Base-by-base conservation (phyloP, 2,113 vertebrate species). In the Elephantulus edwardii region DNA sequence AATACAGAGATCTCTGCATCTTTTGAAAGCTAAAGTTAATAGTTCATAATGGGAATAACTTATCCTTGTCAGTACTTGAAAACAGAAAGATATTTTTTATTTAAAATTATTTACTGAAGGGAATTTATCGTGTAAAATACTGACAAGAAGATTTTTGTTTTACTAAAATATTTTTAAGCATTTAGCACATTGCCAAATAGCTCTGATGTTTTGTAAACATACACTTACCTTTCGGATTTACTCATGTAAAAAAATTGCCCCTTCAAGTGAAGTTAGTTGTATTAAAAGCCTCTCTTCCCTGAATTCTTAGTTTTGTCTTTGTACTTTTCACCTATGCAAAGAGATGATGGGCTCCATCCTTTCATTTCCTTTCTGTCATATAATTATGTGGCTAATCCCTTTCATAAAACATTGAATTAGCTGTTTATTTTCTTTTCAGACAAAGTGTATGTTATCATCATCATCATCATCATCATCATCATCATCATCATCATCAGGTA, bases 301-400 rank as follows among this genome's bases (percentile, higher is more conserved):
- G 90, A 95, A 91, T 95, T 89, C 88, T 40, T 50, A 35, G 8
- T 8, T 52, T 70, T 70, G 72, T 60, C 82, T 95, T 94, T 92
- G 83, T 77, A 75, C 72, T 81, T 83, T 84, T 83, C 44, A 58
- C n/a, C 35, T 42, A 56, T 48, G 76, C 75, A 91, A 70, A 17
- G 60, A 90, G 72, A 91, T 44, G 89, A 91, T 33, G 71, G 89
- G 91, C 38, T 83, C 58, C 30, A 48, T 88, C 89, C 82, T 85
- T 85, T 88, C 40, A 68, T 85, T 33, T 11, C 48, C 26, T 75
- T 80, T 71, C 56, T 91, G 83, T 58, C 68, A 5, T 92, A 68
- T 90, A 88, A 96, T 95, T 94, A 90, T 48, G 35, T 75, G 79
- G 93, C 90, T 95, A 93, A 95, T 95, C 90, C 91, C 80, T 91